A percentile compares a stretch with the other conserved stretches of the same genome.
Conservation (phyloP, 2,888 invertebrate genomes). For the Ennomos fuscantarius region DNA sequence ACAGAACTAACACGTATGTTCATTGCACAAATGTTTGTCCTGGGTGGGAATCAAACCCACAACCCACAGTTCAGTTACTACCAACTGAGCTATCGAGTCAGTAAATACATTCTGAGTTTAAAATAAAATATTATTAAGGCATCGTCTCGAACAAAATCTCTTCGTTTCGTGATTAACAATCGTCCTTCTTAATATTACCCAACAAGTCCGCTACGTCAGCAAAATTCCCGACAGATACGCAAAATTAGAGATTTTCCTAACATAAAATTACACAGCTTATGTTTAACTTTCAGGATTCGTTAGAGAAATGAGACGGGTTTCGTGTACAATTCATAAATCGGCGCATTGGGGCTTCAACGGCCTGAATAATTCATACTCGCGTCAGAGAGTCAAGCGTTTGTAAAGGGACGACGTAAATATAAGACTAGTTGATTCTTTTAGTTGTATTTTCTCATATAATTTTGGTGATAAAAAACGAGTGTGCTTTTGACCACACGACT, state of each 20-base stretch:
- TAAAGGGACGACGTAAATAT: not conserved
- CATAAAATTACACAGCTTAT: constrained; percentile 5
- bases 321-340: constrained; percentile 28
- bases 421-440: too few relatives aligned
- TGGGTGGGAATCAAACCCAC: too few relatives aligned
- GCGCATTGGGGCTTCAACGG: constrained; percentile 8
- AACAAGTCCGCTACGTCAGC: constrained; percentile 4
- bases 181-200: not conserved
- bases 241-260: not conserved
- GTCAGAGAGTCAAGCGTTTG: constrained; percentile 8
- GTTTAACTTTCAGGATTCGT: constrained; percentile 27
- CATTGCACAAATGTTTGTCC: too few relatives aligned
- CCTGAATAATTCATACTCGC: constrained; percentile 24
- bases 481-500: too few relatives aligned
- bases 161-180: constrained; percentile 16
- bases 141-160: constrained; percentile 4
- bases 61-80: too few relatives aligned
- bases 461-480: too few relatives aligned
- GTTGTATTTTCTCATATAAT: too few relatives aligned
- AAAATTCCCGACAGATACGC: constrained; percentile 24
- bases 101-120: too few relatives aligned
- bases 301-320: constrained; percentile 17
- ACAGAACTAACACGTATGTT: too few relatives aligned
- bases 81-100: too few relatives aligned
- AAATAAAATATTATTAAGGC: constrained; percentile 1